Evolutionary conservation across 2,797 vertebrate genomes (phyloP).

Genomic region (Liparis tanakae): DNA sequence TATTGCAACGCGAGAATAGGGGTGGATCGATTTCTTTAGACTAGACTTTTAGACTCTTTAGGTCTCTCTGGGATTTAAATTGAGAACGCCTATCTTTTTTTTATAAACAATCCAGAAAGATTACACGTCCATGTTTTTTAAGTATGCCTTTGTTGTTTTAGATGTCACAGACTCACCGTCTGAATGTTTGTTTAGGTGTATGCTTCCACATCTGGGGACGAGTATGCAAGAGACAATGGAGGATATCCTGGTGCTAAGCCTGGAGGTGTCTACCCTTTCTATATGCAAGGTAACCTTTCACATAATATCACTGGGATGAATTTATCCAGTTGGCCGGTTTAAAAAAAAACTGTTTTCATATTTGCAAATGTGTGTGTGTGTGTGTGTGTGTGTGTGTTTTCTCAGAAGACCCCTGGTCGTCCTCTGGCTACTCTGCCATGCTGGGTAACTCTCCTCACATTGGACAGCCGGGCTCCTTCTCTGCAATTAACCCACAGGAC

Average conservation of each 20-base stretch:
- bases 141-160: neutral
- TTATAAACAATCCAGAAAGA: neutral
- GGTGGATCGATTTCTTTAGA: too few species aligned
- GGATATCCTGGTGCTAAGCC: slow-evolving; percentile 90
- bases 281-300: slow-evolving; percentile 89
- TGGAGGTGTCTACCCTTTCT: slow-evolving; percentile 93
- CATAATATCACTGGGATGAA: neutral
- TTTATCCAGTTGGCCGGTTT: neutral
- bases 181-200: slow-evolving; percentile 88
- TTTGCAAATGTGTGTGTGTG: slow-evolving; percentile 25
- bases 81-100: neutral
- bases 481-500: slow-evolving; percentile 93
- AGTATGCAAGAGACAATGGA: slow-evolving; percentile 90
- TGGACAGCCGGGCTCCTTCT: slow-evolving; percentile 88
- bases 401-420: slow-evolving; percentile 94
- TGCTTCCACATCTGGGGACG: slow-evolving; percentile 93
- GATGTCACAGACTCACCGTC: slow-evolving; percentile 14
- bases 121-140: neutral
- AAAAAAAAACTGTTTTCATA: slow-evolving; percentile 19
- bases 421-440: slow-evolving; percentile 90
- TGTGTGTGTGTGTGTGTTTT: slow-evolving; percentile 3
- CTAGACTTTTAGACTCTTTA: too few species aligned
- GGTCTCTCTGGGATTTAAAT: neutral
- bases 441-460: slow-evolving; percentile 89
- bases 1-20: slow-evolving; percentile 27